phyloP scores from a whole-genome alignment of 1,140 invertebrate species.

The Calliphora vicina region DNA sequence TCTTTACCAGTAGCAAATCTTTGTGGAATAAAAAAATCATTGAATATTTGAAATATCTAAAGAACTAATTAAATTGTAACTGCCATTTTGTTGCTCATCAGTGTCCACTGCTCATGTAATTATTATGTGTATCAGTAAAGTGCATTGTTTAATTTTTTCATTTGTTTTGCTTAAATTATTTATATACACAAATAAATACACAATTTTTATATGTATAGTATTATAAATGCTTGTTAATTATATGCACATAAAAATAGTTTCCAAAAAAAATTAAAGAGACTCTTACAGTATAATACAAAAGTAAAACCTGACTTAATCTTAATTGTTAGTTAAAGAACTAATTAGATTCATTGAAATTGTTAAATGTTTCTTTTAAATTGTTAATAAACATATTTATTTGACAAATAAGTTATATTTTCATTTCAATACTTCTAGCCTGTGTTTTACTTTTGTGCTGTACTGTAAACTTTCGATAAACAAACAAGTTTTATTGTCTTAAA shows the following conservation, averaged over 20 bases:
- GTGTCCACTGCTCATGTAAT: not conserved
- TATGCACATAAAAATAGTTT: not conserved
- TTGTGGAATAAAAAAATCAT: no score
- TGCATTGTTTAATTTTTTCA: not conserved
- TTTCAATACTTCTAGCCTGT: no score
- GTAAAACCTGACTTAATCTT: not conserved
- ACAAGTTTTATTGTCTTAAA: not conserved
- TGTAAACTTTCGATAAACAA: not conserved
- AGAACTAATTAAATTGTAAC: not conserved
- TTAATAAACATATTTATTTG: no score
- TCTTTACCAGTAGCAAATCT: no score
- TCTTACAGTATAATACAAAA: not conserved
- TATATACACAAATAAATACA: not conserved
- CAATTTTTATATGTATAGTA: not conserved
- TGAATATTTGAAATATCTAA: not conserved
- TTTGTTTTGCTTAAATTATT: not conserved
- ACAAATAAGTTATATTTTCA: no score
- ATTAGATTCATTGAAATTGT: no score
- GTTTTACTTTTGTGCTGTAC: not conserved
- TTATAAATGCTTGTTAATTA: not conserved
- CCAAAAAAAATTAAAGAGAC: not conserved
- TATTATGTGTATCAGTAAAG: not conserved
- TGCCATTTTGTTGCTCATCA: not conserved
- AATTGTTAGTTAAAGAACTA: no score
- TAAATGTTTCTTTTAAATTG: no score